A percentile compares a stretch with the other conserved stretches of the same genome.
phyloP scores from a whole-genome alignment of 2,888 invertebrate species.

The Colostygia pectinataria region DNA sequence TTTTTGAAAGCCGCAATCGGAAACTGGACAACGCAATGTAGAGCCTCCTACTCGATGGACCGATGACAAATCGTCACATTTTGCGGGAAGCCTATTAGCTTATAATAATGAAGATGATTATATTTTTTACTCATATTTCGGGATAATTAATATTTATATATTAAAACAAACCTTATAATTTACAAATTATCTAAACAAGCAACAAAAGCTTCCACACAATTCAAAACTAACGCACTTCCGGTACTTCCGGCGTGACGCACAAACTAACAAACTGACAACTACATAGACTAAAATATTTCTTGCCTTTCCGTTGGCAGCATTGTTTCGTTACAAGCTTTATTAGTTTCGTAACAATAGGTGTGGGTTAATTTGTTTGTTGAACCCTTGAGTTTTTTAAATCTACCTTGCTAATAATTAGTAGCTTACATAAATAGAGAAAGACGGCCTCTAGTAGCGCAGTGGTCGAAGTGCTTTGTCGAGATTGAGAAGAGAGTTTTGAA shows the following conservation, averaged over 20 bases:
- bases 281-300: conserved; percentile 39
- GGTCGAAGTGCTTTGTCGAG: no score
- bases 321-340: conserved; percentile 28
- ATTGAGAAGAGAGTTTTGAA: no score
- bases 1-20: no score
- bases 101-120: no score
- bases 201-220: conserved; percentile 41
- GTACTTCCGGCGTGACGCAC: conserved; percentile 40
- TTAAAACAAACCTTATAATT: conserved; percentile 13
- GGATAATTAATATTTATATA: neutral
- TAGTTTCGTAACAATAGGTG: conserved; percentile 32
- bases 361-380: neutral
- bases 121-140: neutral
- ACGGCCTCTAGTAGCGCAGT: no score
- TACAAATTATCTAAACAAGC: conserved; percentile 10
- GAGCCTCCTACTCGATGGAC: no score
- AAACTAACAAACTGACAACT: conserved; percentile 36
- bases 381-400: no score
- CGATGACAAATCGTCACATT: no score
- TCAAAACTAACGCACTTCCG: conserved; percentile 54
- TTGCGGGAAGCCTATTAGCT: no score
- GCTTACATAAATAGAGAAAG: no score
- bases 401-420: no score
- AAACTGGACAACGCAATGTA: no score
- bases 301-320: conserved; percentile 27